These are phyloP conservation scores for Drosophila testacea DNA, from an alignment of 2,888 invertebrate species.

Conservation along the genomic window DNA sequence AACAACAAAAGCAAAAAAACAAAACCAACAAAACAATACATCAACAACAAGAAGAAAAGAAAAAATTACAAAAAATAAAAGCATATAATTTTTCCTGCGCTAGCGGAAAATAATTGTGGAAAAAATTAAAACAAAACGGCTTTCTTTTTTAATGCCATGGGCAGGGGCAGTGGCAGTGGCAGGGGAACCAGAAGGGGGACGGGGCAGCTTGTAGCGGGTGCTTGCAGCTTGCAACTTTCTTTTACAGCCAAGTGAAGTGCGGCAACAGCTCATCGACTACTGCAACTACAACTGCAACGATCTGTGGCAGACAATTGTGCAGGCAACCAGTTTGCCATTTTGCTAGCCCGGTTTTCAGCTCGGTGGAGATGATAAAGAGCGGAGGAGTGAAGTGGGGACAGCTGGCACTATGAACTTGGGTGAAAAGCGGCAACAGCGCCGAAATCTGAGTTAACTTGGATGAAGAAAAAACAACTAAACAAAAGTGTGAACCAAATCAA, in stretches of 20 bases:
- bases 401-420: slow-evolving; percentile 67
- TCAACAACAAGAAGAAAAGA: slow-evolving; percentile 32
- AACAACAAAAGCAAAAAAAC: slow-evolving; percentile 47
- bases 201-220: slow-evolving; percentile 47
- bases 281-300: slow-evolving; percentile 41
- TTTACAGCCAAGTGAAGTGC: slow-evolving; percentile 66
- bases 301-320: slow-evolving; percentile 58
- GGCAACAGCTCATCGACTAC: slow-evolving; percentile 55
- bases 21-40: slow-evolving; percentile 29
- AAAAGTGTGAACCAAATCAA: slow-evolving; percentile 5
- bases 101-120: slow-evolving; percentile 81
- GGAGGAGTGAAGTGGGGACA: neutral
- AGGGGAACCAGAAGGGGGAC: neutral
- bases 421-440: slow-evolving; percentile 62
- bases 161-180: neutral
- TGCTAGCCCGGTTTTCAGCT: slow-evolving; percentile 47
- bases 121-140: slow-evolving; percentile 78
- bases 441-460: slow-evolving; percentile 4
- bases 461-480: neutral
- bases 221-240: slow-evolving; percentile 67
- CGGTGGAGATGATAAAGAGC: neutral
- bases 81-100: slow-evolving; percentile 78
- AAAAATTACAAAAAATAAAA: slow-evolving; percentile 65
- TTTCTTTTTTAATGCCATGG: slow-evolving; percentile 63
- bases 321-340: slow-evolving; percentile 61